Evolutionary conservation across 23 tunicate genomes (phyloP).

Genomic region (Halocynthia aurantium): DNA sequence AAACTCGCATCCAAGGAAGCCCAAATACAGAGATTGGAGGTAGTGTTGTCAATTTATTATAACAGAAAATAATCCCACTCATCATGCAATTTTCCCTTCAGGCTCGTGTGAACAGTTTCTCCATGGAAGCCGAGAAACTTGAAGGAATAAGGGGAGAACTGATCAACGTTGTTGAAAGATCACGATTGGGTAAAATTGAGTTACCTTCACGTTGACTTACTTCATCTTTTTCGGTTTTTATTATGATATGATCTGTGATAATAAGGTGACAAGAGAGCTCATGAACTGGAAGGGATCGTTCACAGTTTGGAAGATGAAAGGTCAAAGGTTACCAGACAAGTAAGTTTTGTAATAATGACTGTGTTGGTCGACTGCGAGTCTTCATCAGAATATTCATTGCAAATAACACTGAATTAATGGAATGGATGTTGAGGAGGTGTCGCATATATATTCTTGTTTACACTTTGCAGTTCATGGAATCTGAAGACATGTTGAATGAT

Average conservation of each 20-base stretch:
- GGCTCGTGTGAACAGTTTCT: constrained; percentile 33
- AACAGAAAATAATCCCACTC: neutral
- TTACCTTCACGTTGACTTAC: neutral
- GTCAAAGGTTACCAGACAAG: constrained; percentile 40
- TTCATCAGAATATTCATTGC: neutral
- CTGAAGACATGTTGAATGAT: constrained; percentile 45
- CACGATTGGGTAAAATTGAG: constrained; percentile 22
- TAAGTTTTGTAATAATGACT: neutral
- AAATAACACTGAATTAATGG: neutral
- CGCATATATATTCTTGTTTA: neutral
- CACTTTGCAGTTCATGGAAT: constrained; percentile 45
- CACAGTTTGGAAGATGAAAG: constrained; percentile 57
- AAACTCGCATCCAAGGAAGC: constrained; percentile 52
- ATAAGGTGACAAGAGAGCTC: constrained; percentile 47
- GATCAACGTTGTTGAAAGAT: constrained; percentile 36
- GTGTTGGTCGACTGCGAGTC: too few species aligned
- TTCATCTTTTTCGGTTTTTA: neutral
- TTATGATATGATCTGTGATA: neutral
- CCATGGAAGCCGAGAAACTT: constrained; percentile 32
- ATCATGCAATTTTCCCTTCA: neutral
- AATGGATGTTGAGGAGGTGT: too few species aligned
- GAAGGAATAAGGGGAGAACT: constrained; percentile 50
- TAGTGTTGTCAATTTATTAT: neutral
- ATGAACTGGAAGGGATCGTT: constrained; percentile 54
- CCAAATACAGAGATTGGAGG: constrained; percentile 65